Conservation (phyloP, 2,888 invertebrate genomes). For the Drepanosiphum platanoidis region DNA sequence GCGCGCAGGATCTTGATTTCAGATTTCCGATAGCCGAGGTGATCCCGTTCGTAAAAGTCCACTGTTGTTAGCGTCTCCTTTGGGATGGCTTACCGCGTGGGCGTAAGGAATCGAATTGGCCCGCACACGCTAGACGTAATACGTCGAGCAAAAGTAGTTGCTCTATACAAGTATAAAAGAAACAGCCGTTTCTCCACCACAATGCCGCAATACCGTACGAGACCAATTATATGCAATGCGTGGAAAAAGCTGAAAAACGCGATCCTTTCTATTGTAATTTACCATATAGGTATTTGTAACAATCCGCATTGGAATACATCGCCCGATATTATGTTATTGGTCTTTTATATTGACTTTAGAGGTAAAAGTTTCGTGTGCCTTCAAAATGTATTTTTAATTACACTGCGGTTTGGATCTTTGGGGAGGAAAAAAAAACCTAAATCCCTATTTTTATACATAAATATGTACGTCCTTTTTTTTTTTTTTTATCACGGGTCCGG, state of each 20-base stretch:
- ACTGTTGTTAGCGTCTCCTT: background rate
- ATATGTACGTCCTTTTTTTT: conserved; percentile 10
- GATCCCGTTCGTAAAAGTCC: background rate
- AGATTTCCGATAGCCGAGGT: background rate
- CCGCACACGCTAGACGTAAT: background rate
- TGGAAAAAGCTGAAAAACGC: too few species aligned
- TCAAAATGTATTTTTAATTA: conserved; percentile 46
- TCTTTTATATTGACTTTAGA: background rate
- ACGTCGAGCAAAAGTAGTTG: too few species aligned
- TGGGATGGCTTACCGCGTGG: background rate
- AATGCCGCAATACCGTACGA: background rate
- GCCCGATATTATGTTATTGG: background rate
- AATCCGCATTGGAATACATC: background rate
- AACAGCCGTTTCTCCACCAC: background rate
- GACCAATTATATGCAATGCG: background rate
- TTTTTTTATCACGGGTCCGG: background rate
- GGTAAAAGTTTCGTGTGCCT: conserved; percentile 11
- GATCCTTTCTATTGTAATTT: too few species aligned
- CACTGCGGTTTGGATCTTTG: conserved; percentile 32
- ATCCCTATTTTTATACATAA: conserved; percentile 31
- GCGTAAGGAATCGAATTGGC: background rate
- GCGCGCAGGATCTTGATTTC: background rate
- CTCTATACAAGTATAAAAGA: too few species aligned
- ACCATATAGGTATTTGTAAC: background rate
- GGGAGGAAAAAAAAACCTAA: conserved; percentile 12